Evolutionary conservation across 2,888 invertebrate genomes (phyloP).

Genomic region (Opisthograptis luteolata): DNA sequence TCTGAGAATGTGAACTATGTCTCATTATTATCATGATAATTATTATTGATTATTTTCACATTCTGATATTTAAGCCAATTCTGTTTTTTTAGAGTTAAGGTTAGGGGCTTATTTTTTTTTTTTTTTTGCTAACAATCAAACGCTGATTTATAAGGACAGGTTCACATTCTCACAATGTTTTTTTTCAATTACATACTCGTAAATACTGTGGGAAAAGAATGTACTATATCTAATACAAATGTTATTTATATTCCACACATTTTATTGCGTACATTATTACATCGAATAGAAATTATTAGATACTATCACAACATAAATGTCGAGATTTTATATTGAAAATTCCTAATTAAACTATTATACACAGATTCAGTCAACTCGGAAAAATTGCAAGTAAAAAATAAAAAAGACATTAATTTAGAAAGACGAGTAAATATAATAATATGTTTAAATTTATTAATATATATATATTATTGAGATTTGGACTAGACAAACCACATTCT

Average conservation of each 20-base stretch:
- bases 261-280: slow-evolving; percentile 51
- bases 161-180: slow-evolving; percentile 38
- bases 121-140: too few species aligned
- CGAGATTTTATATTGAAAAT: slow-evolving; percentile 44
- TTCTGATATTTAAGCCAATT: too few species aligned
- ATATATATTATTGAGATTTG: slow-evolving; percentile 74
- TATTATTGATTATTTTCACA: not conserved
- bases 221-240: slow-evolving; percentile 50
- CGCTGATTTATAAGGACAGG: not conserved
- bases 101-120: too few species aligned
- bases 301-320: slow-evolving; percentile 35
- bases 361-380: slow-evolving; percentile 77
- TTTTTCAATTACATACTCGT: slow-evolving; percentile 40
- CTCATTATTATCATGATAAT: slow-evolving; percentile 30
- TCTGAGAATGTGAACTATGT: slow-evolving; percentile 12
- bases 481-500: slow-evolving; percentile 81
- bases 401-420: slow-evolving; percentile 62
- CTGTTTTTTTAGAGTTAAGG: too few species aligned
- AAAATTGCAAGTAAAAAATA: slow-evolving; percentile 64
- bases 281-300: slow-evolving; percentile 57
- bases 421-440: slow-evolving; percentile 71
- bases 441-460: slow-evolving; percentile 54
- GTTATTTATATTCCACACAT: slow-evolving; percentile 20
- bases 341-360: slow-evolving; percentile 65
- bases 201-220: slow-evolving; percentile 60